phyloP scores from a whole-genome alignment of 2,113 vertebrate species.

The Micromys minutus region DNA sequence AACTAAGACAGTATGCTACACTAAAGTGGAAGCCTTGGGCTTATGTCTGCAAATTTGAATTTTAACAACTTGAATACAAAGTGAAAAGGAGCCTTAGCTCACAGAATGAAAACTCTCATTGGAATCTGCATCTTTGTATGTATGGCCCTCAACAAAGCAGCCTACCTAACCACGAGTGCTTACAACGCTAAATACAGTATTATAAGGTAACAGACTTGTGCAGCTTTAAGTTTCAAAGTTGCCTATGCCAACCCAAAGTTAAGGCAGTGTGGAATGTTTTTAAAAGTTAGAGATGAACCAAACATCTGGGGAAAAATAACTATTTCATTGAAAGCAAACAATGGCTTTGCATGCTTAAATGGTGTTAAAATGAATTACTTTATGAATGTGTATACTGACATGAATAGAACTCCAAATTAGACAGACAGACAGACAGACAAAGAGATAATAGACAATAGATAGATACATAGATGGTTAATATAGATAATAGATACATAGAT shows the following conservation, averaged over 20 bases:
- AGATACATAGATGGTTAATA: no score
- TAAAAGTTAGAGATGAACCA: neutral
- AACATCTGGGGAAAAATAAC: neutral
- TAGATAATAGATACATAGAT: no score
- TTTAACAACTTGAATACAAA: neutral
- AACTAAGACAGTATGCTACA: neutral
- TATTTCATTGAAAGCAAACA: constrained; percentile 19
- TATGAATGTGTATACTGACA: neutral
- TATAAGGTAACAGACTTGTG: neutral
- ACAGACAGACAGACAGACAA: neutral
- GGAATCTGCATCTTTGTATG: neutral
- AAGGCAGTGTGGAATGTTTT: neutral
- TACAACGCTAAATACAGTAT: neutral
- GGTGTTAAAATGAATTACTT: constrained; percentile 2
- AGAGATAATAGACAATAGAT: neutral
- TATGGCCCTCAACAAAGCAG: constrained; percentile 13
- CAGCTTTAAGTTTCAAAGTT: neutral
- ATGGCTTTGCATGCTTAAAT: neutral
- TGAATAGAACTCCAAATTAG: neutral
- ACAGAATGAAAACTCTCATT: accelerated
- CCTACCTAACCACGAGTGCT: neutral
- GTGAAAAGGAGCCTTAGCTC: neutral
- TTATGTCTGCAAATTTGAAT: neutral
- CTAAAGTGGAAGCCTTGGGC: neutral
- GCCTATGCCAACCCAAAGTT: neutral